A percentile compares a stretch with the other conserved stretches of the same genome.
Conservation (phyloP, 2,888 invertebrate genomes). For the Phengaris alcon region DNA sequence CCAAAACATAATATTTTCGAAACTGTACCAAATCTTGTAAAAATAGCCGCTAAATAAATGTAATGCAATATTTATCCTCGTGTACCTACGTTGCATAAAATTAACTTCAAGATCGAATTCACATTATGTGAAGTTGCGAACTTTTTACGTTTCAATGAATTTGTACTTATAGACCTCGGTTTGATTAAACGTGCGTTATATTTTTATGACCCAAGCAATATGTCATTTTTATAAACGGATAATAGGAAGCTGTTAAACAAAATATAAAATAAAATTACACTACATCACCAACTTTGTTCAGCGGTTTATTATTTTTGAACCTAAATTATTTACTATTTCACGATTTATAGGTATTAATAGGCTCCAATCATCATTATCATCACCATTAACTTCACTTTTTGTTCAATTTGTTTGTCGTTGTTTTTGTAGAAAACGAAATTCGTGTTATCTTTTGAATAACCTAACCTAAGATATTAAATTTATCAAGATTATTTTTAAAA, state of each 20-base stretch:
- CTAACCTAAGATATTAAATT: slow-evolving; percentile 13
- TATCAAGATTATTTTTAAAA: slow-evolving; percentile 38
- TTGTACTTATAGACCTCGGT: neutral
- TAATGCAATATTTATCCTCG: neutral
- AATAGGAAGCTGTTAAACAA: neutral
- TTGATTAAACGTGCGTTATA: neutral
- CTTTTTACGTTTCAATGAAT: neutral
- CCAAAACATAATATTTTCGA: neutral
- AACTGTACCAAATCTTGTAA: neutral
- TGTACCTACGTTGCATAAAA: neutral
- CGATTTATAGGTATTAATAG: too few relatives aligned
- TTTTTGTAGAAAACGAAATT: neutral
- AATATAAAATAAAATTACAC: neutral
- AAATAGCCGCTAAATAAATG: neutral
- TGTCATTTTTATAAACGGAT: neutral
- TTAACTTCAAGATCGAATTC: neutral
- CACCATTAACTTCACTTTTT: neutral
- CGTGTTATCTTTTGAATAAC: neutral
- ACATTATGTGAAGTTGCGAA: neutral
- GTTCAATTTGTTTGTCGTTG: neutral
- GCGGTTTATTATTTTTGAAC: neutral
- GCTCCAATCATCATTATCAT: too few relatives aligned
- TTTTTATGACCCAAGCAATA: neutral
- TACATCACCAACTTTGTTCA: neutral
- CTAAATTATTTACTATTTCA: too few relatives aligned